A percentile compares a stretch with the other conserved stretches of the same genome.
Evolutionary conservation across 2,888 invertebrate species (phyloP).

Genomic region (Dynastes tityus): DNA sequence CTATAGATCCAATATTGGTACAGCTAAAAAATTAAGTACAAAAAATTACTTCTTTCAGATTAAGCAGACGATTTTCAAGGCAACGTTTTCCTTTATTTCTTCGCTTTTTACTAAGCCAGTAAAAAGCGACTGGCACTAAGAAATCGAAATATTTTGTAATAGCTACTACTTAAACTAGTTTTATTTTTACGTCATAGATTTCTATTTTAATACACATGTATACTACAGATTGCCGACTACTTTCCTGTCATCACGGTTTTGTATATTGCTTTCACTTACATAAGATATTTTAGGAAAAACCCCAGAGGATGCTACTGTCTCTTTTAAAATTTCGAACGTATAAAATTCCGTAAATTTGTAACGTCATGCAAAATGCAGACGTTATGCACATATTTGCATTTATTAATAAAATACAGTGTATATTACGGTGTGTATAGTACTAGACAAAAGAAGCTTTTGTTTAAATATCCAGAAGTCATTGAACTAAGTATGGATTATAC

Average conservation of each 20-base stretch:
- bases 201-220: slow-evolving; percentile 3
- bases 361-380: too few species aligned
- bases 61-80: slow-evolving; percentile 64
- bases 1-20: too few species aligned
- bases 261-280: slow-evolving; percentile 17
- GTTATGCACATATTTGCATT: too few species aligned
- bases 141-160: slow-evolving; percentile 15
- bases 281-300: slow-evolving; percentile 25
- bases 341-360: too few species aligned
- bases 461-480: too few species aligned
- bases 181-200: background rate
- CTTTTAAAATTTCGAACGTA: too few species aligned
- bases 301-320: background rate
- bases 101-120: slow-evolving; percentile 65
- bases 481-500: too few species aligned
- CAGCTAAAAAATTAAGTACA: background rate
- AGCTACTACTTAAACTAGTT: background rate
- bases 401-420: too few species aligned
- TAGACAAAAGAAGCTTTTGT: too few species aligned
- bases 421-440: too few species aligned
- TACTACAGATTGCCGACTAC: background rate
- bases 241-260: slow-evolving; percentile 11
- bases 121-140: slow-evolving; percentile 38
- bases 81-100: slow-evolving; percentile 65
- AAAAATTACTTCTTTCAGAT: slow-evolving; percentile 57